phyloP scores from a whole-genome alignment of 2,888 invertebrate species.

The Brachyptera risi region DNA sequence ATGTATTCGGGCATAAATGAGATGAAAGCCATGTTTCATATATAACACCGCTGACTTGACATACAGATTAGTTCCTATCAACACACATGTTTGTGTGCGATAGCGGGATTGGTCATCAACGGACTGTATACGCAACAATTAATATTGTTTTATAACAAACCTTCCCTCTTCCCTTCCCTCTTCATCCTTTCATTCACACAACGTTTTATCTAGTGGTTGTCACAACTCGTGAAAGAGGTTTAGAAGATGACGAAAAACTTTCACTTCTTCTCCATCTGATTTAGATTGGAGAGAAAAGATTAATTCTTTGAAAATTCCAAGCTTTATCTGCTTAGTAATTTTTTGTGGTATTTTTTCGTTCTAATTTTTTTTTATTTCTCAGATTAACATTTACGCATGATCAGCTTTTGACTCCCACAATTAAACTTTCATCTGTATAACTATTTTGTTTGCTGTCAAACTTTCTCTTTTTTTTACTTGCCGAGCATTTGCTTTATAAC shows the following conservation, averaged over 20 bases:
- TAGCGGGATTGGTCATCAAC: no score
- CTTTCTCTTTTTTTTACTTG: no score
- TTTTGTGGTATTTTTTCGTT: not conserved
- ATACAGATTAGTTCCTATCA: no score
- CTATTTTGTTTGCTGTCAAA: not conserved
- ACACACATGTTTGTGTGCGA: no score
- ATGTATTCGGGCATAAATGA: no score
- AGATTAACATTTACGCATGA: not conserved
- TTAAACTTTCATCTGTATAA: not conserved
- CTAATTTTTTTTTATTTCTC: not conserved
- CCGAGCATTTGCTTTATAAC: no score
- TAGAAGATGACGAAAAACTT: not conserved
- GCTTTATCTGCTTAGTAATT: not conserved
- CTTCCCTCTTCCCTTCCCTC: no score
- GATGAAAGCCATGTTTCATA: no score
- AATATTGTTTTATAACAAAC: no score
- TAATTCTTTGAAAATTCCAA: no score
- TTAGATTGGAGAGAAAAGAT: not conserved
- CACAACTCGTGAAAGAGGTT: not conserved
- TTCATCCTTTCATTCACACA: not conserved
- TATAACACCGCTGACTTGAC: no score
- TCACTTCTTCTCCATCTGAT: not conserved
- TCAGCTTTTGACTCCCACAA: not conserved
- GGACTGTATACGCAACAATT: no score
- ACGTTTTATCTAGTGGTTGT: not conserved